Base-by-base conservation (phyloP, 2,888 invertebrate genomes). In the Seira ritae region DNA sequence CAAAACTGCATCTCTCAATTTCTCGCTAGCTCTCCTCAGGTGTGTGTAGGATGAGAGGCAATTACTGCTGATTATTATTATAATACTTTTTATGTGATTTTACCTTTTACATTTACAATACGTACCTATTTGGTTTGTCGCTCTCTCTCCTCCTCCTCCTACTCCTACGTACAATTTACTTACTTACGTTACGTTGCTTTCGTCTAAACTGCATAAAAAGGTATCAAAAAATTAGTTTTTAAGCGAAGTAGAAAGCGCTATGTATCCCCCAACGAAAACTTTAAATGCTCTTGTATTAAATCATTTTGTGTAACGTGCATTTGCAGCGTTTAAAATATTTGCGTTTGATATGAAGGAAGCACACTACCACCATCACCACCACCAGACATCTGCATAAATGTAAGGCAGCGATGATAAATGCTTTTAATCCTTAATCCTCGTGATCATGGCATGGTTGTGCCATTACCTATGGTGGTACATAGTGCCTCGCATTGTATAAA, bases 1-100 rank as follows among this genome's bases (percentile, higher is more conserved):
- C n/a, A 62, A 62, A 62, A 62, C 62, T 62, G 62, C 62, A 62
- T 62, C 62, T 62, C 62, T 62, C 19, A 62, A 62, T 62, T 62
- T 62, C 62, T 62, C 62, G 62, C 62, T 62, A 62, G 62, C 22
- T 20, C 15, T 1, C 2, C 55, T n/a, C 62, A 62, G 62, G 62
- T 50, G 62, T 62, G 62, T 62, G 62, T 62, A 62, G 20, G 62
- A 19, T 2, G 15, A 42, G 17, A 60, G 60, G 60, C 17, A 60
- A n/a, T 60, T 60, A 60, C 60, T 20, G 22, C 8, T 62, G 15
- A 20, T 62, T 8, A 20, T 62, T 4, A 12, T 20, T n/a, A n/a
- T n/a, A n/a, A n/a, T n/a, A n/a, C n/a, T n/a, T n/a, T n/a, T n/a
- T n/a, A n/a, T n/a, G n/a, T n/a, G n/a, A 62, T 62, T 62, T 62